Evolutionary conservation across 2,797 vertebrate species (phyloP), one percentile per base, ranked within the genome.

Genomic region (Channa striata): DNA sequence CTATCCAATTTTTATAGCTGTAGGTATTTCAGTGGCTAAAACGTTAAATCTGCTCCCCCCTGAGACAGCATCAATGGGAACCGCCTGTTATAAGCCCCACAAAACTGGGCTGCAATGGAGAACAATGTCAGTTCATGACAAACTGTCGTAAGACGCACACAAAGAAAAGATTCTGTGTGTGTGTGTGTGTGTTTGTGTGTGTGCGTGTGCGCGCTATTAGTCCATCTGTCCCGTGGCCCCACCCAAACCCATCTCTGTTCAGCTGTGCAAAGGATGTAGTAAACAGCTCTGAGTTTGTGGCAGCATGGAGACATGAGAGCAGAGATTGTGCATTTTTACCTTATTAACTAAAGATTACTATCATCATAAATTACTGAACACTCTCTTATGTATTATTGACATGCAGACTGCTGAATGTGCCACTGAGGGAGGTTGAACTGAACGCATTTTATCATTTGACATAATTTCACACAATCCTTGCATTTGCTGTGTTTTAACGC

Each of bases 371-470:
- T 34, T 0, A 65, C 43, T 59, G 59, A 77, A 46, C 5, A 0
- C 17, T 30, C 53, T 20, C 49, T 54, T 57, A 66, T 72, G 9
- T 62, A 68, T 73, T 60, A 74, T 83, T 75, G 47, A 68, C 1
- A 1, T 49, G 40, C 49, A 37, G 30, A 36, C 23, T 52, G 20
- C 21, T 66, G 47, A 65, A 33, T 14, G 25, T 64, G 76, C 25
- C 57, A n/a, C 30, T 19, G 63, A 4, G 14, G 4, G 47, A 25
- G 37, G 34, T 10, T 8, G 19, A 40, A 46, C 12, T 39, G 11
- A n/a, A n/a, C n/a, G n/a, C n/a, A n/a, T 37, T 12, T 4, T 1
- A 21, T 16, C 11, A 19, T 16, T 54, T 14, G 13, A 4, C 6
- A 33, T 21, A 33, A 50, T 39, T 13, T 59, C 12, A 46, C 11